phyloP scores from a whole-genome alignment of 2,888 invertebrate species.

The Caenorhabditis drosophilae region DNA sequence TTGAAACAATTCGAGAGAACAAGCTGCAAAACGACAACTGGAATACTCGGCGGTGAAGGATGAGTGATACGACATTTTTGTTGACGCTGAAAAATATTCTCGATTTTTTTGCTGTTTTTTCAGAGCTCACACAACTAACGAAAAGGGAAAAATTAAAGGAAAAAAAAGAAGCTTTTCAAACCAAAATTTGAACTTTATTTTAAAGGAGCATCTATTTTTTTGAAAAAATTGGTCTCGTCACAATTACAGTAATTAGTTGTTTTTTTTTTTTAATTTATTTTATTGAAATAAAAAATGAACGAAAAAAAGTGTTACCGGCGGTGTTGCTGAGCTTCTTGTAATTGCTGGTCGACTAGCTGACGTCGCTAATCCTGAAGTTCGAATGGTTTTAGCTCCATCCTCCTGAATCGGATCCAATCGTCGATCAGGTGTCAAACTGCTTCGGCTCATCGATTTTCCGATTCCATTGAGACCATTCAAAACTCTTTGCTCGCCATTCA shows the following conservation, averaged over 20 bases:
- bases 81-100: neutral
- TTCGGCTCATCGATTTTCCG: constrained; percentile 33
- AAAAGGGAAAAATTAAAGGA: too few species aligned
- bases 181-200: too few species aligned
- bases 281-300: too few species aligned
- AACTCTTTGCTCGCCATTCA: constrained; percentile 41
- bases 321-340: constrained; percentile 27
- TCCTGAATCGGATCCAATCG: constrained; percentile 47
- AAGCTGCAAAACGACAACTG: constrained; percentile 54
- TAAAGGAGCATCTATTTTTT: too few species aligned
- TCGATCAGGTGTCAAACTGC: constrained; percentile 46
- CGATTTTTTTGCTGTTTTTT: neutral
- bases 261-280: too few species aligned
- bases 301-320: too few species aligned
- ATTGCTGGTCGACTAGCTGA: constrained; percentile 31
- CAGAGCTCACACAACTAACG: too few species aligned
- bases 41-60: constrained; percentile 28
- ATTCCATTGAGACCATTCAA: constrained; percentile 27
- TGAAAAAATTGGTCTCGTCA: too few species aligned
- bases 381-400: constrained; percentile 22
- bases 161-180: constrained; percentile 1
- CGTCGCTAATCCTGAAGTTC: constrained; percentile 12
- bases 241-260: too few species aligned
- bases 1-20: constrained; percentile 53
- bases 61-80: constrained; percentile 26